Evolutionary conservation across 2,113 vertebrate genomes (phyloP), one percentile per base, ranked within the genome.

Genomic region (Mormyrus iriodes): DNA sequence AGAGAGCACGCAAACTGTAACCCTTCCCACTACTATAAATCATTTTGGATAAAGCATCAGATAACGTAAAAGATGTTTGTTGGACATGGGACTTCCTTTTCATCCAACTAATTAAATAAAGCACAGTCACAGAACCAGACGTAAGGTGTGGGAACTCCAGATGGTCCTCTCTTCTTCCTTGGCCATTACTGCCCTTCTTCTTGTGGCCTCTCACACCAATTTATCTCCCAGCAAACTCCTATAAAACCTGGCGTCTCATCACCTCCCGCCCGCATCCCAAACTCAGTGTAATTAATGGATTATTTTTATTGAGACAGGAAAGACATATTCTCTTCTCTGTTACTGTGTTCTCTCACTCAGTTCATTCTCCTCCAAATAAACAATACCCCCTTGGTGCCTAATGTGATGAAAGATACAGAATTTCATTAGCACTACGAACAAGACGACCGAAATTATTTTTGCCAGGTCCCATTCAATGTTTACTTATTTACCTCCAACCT

Each of bases 151-250:
- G 55, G 4, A 9, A 19, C 10, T 53, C 85, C n/a, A 27, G 46
- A 27, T 48, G 46, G 42, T 27, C 42, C 46, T 15, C 27, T 35
- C 9, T 48, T n/a, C 24, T 49, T 42, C 51, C 51, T 55, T 35
- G 17, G 9, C 49, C 82, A 10, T 35, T 55, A 39, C 48, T 15
- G 42, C 44, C 46, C 9, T 85, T 19, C 42, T 83, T 49, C 21
- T 27, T 53, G 31, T 31, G n/a, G 85, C 27, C 49, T 52, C 24
- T 90, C 49, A 90, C 90, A 82, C 35, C 91, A 92, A 95, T 93
- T 89, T 90, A 92, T 91, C 93, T 93, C 92, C 94, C 90, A 53
- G 88, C 93, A 91, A 94, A 94, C 94, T 13, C 82, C 93, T 93
- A 94, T 94, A 94, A 94, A 88, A 90, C 90, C 84, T 86, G 89